Base-by-base conservation (phyloP, 2,113 vertebrate genomes). In the Rhineura floridana region DNA sequence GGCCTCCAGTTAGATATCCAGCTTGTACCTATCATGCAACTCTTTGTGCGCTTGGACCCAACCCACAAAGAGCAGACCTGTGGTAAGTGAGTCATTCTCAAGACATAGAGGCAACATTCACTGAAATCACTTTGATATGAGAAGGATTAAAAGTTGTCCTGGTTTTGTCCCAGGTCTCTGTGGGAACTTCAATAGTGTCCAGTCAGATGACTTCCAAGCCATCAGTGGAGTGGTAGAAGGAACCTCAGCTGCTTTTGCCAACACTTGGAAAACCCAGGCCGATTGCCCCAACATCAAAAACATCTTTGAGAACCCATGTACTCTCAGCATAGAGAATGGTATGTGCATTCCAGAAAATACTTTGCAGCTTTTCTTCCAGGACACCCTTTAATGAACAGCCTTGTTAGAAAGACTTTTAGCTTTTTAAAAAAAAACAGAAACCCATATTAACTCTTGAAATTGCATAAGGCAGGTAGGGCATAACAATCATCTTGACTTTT, bases 121-220 rank as follows among this genome's bases (percentile, higher is more conserved):
- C 80, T 76, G 33, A 83, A 76, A 15, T 36, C 3, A 23, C 0
- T 0, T 63, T 73, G 69, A 25, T 70, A 90, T 33, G 33, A 89
- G n/a, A 21, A 72, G 39, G 39, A 36, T 36, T 72, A 39, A 72
- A 39, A 39, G 17, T 72, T 28, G 25, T 13, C 36, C 3, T 42
- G 0, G 6, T 91, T 84, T 85, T 83, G 80, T 85, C 50, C 36
- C 89, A 99, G 99, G 98, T 82, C 97, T 99, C 82, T 99, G 99
- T 84, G 98, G 99, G 52, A 98, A 99, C 93, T 99, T 98, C 96
- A 99, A 99, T 89, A 91, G 96, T 55, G 88, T 95, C 1, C 97
- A 98, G 92, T 89, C 90, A 0, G 99, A 99, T 44, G 99, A 99
- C 87, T 99, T 99, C 95, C 96, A 84, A 89, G 96, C 95, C 15